phyloP scores from a whole-genome alignment of 2,797 vertebrate genomes.

The Hylomyscus alleni region DNA sequence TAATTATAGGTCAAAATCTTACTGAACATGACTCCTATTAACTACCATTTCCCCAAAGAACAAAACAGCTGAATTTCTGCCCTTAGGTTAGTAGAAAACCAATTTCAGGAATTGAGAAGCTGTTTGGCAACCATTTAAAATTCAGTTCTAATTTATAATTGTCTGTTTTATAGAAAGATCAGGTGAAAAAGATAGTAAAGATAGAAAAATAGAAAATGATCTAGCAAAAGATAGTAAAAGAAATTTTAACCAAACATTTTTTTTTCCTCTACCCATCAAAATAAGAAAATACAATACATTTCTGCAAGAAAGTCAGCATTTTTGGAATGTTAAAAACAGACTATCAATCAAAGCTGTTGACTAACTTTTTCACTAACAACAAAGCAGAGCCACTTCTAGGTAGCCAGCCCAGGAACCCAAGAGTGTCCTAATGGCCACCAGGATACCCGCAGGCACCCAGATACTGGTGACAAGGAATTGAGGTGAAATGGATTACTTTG shows the following conservation, averaged over 20 bases:
- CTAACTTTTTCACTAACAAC: background rate
- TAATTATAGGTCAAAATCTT: constrained; percentile 52
- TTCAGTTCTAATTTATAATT: constrained; percentile 57
- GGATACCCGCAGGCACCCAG: background rate
- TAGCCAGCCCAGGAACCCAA: background rate
- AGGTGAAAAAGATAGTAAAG: constrained; percentile 55
- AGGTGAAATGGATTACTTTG: background rate
- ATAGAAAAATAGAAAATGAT: no score
- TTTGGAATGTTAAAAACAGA: constrained; percentile 33
- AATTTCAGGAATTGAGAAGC: constrained; percentile 67
- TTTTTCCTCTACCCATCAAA: background rate
- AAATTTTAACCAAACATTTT: constrained; percentile 64
- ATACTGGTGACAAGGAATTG: background rate
- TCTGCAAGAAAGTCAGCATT: constrained; percentile 26
- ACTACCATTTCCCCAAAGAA: constrained; percentile 60
- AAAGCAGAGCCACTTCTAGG: background rate
- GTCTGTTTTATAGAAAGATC: constrained; percentile 62
- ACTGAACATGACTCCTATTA: constrained; percentile 29
- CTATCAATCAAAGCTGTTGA: background rate
- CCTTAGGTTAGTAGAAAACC: constrained; percentile 55
- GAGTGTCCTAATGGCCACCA: background rate
- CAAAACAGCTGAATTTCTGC: constrained; percentile 63
- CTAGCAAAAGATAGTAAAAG: constrained; percentile 45
- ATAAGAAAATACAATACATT: constrained; percentile 55
- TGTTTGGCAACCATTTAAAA: constrained; percentile 70